Evolutionary conservation across 2,113 vertebrate species (phyloP).

Genomic region (Phyllostomus hastatus): DNA sequence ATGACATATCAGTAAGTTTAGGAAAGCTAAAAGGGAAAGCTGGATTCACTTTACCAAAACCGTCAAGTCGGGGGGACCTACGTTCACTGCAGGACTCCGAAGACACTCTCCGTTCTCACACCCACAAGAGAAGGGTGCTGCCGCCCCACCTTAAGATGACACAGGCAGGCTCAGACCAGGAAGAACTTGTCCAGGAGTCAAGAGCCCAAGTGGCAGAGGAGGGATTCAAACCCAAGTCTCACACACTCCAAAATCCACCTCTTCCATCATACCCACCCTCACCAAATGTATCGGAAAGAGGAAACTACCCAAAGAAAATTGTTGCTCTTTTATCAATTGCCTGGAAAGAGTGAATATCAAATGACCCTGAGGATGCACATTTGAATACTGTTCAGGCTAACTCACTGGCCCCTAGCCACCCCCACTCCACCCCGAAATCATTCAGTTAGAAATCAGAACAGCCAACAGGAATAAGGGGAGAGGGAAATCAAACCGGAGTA

Average conservation of each 20-base stretch:
- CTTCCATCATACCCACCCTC: background rate
- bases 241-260: background rate
- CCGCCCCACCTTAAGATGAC: background rate
- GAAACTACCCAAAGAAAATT: background rate
- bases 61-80: background rate
- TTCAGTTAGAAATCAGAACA: background rate
- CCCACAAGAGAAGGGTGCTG: background rate
- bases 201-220: background rate
- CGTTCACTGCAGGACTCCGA: background rate
- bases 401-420: background rate
- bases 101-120: background rate
- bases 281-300: background rate
- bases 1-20: background rate
- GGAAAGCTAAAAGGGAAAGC: background rate
- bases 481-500: background rate
- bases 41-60: background rate
- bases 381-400: background rate
- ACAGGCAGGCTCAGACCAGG: background rate
- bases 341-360: background rate
- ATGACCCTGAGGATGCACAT: background rate
- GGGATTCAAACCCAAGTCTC: background rate
- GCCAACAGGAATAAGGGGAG: background rate
- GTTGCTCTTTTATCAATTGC: background rate
- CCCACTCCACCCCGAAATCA: background rate
- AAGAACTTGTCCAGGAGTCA: background rate